Evolutionary conservation across 1,140 invertebrate species (phyloP).

Genomic region (Lordiphosa clarofinis): DNA sequence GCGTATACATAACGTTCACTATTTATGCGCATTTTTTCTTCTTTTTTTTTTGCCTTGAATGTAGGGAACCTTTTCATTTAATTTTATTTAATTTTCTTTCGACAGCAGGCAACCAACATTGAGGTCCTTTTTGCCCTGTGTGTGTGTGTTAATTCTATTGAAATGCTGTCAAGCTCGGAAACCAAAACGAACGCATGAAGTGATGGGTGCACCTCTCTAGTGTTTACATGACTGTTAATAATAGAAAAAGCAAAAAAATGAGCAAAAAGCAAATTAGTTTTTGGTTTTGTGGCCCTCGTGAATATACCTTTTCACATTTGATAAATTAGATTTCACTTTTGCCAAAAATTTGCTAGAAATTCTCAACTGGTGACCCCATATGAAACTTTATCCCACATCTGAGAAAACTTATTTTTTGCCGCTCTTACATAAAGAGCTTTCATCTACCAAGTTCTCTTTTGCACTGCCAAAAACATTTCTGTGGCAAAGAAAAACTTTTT

Average conservation of each 20-base stretch:
- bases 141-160: constrained; percentile 72
- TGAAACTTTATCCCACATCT: constrained; percentile 20
- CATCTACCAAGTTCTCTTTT: not conserved
- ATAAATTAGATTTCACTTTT: constrained; percentile 60
- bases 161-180: constrained; percentile 73
- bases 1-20: constrained; percentile 34
- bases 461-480: constrained; percentile 34
- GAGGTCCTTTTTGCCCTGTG: constrained; percentile 39
- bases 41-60: constrained; percentile 27
- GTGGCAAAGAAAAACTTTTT: constrained; percentile 31
- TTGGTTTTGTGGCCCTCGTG: constrained; percentile 58
- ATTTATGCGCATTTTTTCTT: constrained; percentile 65
- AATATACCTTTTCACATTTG: constrained; percentile 72
- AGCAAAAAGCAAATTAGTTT: constrained; percentile 73
- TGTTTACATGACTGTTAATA: constrained; percentile 67
- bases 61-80: constrained; percentile 37
- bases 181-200: constrained; percentile 69
- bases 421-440: constrained; percentile 25
- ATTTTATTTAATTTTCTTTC: constrained; percentile 76
- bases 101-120: constrained; percentile 8
- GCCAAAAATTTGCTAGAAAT: constrained; percentile 1
- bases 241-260: constrained; percentile 60
- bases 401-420: constrained; percentile 19
- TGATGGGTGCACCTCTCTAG: constrained; percentile 45
- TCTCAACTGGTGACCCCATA: constrained; percentile 6